phyloP scores from a whole-genome alignment of 2,113 vertebrate genomes.

The Gallinago media region DNA sequence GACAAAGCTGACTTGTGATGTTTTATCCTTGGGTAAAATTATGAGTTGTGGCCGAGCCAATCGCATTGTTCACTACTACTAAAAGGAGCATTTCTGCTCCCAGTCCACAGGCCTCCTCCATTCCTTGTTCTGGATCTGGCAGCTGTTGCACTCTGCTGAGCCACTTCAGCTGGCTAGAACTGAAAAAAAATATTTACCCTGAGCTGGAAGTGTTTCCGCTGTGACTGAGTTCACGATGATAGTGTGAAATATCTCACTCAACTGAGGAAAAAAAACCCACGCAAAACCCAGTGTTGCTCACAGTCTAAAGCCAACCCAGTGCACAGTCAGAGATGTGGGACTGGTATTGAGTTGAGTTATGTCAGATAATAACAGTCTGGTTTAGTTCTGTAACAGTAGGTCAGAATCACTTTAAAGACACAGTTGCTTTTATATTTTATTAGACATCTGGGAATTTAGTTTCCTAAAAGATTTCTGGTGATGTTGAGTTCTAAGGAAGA shows the following conservation, averaged over 20 bases:
- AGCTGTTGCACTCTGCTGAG: background rate
- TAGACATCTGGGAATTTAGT: background rate
- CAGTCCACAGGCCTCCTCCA: rapidly evolving
- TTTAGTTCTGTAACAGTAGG: background rate
- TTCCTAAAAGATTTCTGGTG: background rate
- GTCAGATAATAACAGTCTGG: background rate
- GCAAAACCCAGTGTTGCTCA: background rate
- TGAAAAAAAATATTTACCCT: background rate
- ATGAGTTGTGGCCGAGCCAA: background rate
- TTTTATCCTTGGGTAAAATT: background rate
- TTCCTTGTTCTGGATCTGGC: rapidly evolving
- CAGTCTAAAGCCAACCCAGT: background rate
- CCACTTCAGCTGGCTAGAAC: background rate
- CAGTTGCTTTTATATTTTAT: background rate
- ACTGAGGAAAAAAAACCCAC: background rate
- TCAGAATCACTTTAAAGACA: background rate
- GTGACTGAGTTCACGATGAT: background rate
- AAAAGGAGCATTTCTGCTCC: background rate
- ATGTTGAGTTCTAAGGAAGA: background rate
- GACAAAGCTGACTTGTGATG: background rate
- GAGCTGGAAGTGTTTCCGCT: background rate
- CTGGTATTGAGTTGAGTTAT: too few relatives aligned
- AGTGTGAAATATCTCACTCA: background rate
- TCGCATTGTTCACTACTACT: background rate
- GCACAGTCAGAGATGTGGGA: background rate